Evolutionary conservation across 2,888 invertebrate genomes (phyloP), one percentile per base, ranked within the genome.

Genomic region (Frankliniella intonsa): DNA sequence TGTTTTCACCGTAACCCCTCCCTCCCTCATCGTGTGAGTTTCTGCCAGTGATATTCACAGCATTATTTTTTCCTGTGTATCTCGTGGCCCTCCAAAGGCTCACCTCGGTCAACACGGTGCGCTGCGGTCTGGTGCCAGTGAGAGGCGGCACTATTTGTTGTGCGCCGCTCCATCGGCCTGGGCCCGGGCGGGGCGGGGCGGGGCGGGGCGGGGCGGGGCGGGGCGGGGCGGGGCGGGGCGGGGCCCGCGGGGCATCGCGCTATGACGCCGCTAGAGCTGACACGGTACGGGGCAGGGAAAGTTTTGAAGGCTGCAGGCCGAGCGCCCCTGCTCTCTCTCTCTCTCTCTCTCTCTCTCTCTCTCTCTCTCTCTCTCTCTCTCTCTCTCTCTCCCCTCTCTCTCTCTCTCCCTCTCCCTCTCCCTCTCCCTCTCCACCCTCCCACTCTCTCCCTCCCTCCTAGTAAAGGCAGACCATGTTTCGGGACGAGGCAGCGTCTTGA

Each of bases 311-410:
- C 62, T 62, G 19, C 55, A n/a, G 62, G 62, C 19, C 62, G n/a
- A 62, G 62, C 38, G 62, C 62, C 62, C 62, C 62, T 62, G 14
- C 62, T 62, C 19, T 2, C 38, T 55, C 69, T 22, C 9, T 19
- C 22, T 19, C 69, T 5, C 69, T 69, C 9, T 11, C 22, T 9
- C 69, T n/a, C 65, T n/a, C 65, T n/a, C 65, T n/a, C 65, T n/a
- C 65, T 65, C 65, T 65, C 65, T 65, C 65, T 65, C 65, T 65
- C 65, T 65, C 65, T 65, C 65, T 65, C 65, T 65, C 65, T 65
- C 62, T 65, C 62, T 65, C 62, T 65, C 62, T 65, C 62, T 65
- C 51, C 12, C 51, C 62, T 65, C 62, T 65, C 62, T 65, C 62
- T 65, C 62, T 65, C 62, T 65, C 62, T 65, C 65, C n/a, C 65